These are phyloP conservation scores for Dipodomys stephensi DNA, from an alignment of 2,113 vertebrate genomes.

Conservation along the genomic window DNA sequence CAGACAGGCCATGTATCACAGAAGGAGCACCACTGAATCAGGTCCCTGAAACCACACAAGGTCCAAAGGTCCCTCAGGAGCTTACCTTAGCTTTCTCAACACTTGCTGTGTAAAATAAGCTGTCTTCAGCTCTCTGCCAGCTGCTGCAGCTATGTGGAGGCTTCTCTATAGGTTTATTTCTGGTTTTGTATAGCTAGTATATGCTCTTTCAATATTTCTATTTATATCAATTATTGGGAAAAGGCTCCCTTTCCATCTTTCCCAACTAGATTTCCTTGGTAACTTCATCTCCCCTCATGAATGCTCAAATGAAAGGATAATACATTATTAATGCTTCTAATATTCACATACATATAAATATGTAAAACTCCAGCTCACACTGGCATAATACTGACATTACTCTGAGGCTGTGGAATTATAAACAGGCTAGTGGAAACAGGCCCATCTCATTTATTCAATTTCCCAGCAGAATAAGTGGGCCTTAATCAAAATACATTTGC, in stretches of 20 bases:
- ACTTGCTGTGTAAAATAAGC: not conserved
- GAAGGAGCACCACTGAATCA: fast-evolving
- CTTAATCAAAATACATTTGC: not conserved
- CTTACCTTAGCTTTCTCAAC: not conserved
- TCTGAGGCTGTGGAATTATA: not conserved
- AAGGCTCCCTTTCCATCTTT: not conserved
- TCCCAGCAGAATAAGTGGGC: not conserved
- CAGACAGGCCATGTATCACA: not conserved
- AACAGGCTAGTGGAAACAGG: not conserved
- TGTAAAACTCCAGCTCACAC: not conserved
- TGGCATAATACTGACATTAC: not conserved
- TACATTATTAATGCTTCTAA: not conserved
- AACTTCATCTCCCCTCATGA: not conserved
- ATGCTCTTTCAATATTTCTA: not conserved
- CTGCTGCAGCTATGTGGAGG: not conserved
- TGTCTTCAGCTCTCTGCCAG: no score
- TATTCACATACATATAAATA: not conserved
- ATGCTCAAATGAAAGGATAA: not conserved
- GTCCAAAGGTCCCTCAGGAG: no score
- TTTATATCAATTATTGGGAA: not conserved
- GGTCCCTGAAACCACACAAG: not conserved
- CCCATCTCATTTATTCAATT: not conserved
- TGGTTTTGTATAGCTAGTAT: not conserved
- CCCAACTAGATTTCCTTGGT: no score
- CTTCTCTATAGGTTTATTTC: not conserved